phyloP scores from a whole-genome alignment of 2,888 invertebrate genomes.

The Gortyna flavago region DNA sequence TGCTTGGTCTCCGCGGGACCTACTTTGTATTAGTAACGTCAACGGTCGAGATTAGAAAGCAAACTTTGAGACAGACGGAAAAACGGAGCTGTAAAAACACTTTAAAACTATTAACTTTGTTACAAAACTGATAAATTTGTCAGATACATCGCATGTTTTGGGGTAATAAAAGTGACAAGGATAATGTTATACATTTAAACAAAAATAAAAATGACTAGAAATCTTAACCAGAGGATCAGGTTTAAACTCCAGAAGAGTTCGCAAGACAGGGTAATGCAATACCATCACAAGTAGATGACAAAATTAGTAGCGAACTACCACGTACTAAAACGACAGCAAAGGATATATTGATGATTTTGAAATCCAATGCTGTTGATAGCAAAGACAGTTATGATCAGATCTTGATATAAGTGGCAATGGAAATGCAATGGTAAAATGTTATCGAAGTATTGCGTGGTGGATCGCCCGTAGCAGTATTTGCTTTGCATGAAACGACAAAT shows the following conservation, averaged over 20 bases:
- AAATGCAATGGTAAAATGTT: conserved; percentile 50
- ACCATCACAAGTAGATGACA: conserved; percentile 39
- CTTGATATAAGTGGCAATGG: conserved; percentile 26
- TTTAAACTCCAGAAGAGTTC: conserved; percentile 34
- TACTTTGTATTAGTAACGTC: conserved; percentile 37
- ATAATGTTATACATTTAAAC: conserved; percentile 32
- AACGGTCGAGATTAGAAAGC: conserved; percentile 19
- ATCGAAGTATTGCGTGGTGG: conserved; percentile 52
- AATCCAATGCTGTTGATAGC: conserved; percentile 29
- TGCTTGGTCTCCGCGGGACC: conserved; percentile 59
- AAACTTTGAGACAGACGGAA: not conserved
- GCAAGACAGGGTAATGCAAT: conserved; percentile 53
- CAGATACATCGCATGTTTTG: conserved; percentile 21
- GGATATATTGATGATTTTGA: not conserved
- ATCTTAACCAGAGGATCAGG: conserved; percentile 32
- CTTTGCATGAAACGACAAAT: conserved; percentile 79
- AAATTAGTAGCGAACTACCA: conserved; percentile 51
- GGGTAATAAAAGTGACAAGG: conserved; percentile 9
- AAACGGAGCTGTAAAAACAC: not conserved
- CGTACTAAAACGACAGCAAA: conserved; percentile 4
- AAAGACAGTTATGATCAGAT: not conserved
- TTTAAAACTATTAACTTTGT: not conserved
- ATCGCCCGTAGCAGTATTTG: conserved; percentile 76
- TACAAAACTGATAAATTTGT: not conserved
- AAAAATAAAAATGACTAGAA: conserved; percentile 36